Conservation (phyloP, 2,888 invertebrate species). For the Callosobruchus maculatus region DNA sequence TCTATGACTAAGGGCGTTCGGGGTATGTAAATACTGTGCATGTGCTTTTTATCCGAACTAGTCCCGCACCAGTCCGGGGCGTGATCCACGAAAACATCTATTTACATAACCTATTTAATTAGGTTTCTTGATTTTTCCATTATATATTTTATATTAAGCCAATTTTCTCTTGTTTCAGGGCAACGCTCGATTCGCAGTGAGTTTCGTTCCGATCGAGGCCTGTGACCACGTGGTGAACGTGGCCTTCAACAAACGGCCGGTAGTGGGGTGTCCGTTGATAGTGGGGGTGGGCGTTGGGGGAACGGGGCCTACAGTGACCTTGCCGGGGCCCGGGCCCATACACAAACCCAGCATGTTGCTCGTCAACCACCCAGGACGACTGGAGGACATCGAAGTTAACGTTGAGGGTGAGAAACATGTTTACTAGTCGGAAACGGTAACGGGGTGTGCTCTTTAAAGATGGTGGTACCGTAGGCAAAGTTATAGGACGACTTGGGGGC, state of each 20-base stretch:
- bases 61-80: no score
- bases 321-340: slow-evolving; percentile 69
- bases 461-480: no score
- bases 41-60: no score
- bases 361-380: slow-evolving; percentile 77
- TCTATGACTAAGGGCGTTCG: no score
- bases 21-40: no score
- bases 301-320: slow-evolving; percentile 65
- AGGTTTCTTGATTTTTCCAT: no score
- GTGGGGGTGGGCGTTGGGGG: slow-evolving; percentile 71
- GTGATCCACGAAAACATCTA: no score
- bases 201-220: slow-evolving; percentile 91
- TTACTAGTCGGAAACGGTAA: background rate
- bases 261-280: slow-evolving; percentile 87
- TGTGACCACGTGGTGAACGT: slow-evolving; percentile 95
- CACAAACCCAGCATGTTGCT: slow-evolving; percentile 68
- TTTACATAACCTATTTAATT: no score
- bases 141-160: no score
- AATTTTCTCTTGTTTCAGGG: slow-evolving; percentile 55
- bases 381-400: slow-evolving; percentile 93
- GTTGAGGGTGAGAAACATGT: slow-evolving; percentile 76
- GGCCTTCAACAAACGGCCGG: slow-evolving; percentile 90
- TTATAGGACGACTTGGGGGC: no score
- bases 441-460: background rate
- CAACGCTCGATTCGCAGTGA: slow-evolving; percentile 88